These are phyloP conservation scores for Grammomys dolichurus DNA, from an alignment of 2,113 vertebrate species.

Conservation along the genomic window DNA sequence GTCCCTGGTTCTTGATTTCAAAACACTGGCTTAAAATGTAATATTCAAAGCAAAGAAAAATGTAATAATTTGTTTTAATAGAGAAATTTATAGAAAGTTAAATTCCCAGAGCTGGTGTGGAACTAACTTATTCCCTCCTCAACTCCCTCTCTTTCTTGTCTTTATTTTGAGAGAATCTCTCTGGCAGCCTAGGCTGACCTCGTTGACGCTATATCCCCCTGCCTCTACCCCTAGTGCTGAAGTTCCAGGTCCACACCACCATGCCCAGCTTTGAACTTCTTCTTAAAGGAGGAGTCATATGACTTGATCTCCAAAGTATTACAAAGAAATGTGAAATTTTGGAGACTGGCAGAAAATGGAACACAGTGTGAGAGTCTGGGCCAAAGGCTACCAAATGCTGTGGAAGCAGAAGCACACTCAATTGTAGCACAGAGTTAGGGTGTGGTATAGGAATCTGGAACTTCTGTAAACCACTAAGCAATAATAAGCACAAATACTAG, in stretches of 20 bases:
- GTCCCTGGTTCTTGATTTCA: background rate
- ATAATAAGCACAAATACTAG: too few species aligned
- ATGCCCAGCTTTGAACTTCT: background rate
- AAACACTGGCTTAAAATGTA: background rate
- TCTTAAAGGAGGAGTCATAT: background rate
- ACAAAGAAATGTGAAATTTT: background rate
- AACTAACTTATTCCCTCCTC: background rate
- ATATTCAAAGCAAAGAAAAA: background rate
- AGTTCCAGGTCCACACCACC: background rate
- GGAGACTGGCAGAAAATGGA: background rate
- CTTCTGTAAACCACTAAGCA: background rate
- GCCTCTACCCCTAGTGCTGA: too few species aligned
- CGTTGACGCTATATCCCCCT: background rate
- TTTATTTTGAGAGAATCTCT: background rate
- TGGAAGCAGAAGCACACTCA: background rate
- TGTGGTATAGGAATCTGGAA: background rate
- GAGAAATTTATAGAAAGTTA: background rate
- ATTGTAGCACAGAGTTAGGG: background rate
- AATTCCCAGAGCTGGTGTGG: background rate
- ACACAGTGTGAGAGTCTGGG: background rate
- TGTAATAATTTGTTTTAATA: background rate
- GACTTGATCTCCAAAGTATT: constrained; percentile 14
- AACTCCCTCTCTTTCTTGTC: background rate
- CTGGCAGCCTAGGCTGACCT: background rate
- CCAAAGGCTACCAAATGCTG: too few species aligned